These are phyloP conservation scores for Salpingus planirostris DNA, from an alignment of 2,888 invertebrate genomes.

Conservation along the genomic window DNA sequence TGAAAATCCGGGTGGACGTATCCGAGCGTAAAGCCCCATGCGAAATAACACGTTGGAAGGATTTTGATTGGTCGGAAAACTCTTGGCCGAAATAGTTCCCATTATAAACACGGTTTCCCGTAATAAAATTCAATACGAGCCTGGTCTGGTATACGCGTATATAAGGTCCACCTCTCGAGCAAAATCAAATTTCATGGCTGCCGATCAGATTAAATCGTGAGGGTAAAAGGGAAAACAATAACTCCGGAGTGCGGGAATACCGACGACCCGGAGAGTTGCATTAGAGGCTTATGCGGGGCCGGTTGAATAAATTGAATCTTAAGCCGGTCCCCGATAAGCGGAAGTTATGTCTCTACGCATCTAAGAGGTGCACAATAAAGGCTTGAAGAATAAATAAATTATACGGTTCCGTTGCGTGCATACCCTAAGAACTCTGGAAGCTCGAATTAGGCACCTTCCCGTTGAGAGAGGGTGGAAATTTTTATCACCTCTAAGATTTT, in stretches of 20 bases:
- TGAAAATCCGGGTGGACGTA: too few species aligned
- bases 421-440: too few species aligned
- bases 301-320: conserved; percentile 32
- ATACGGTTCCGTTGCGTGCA: too few species aligned
- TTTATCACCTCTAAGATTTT: too few species aligned
- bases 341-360: conserved; percentile 25
- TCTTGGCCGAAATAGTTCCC: too few species aligned
- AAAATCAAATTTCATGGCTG: conserved; percentile 29
- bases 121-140: conserved; percentile 24
- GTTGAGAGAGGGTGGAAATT: too few species aligned
- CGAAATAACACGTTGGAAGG: too few species aligned
- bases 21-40: too few species aligned
- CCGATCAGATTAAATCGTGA: conserved; percentile 27
- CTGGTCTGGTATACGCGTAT: conserved; percentile 7
- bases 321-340: conserved; percentile 28
- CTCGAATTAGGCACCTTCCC: too few species aligned
- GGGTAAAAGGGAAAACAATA: conserved; percentile 17
- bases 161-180: conserved; percentile 26
- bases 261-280: conserved; percentile 8
- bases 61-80: too few species aligned
- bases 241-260: conserved; percentile 12
- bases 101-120: conserved; percentile 2
- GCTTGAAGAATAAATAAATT: too few species aligned
- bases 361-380: conserved; percentile 23
- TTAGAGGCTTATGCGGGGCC: conserved; percentile 17